These are phyloP conservation scores for Micromys minutus DNA, from an alignment of 2,113 vertebrate genomes.

Conservation along the genomic window DNA sequence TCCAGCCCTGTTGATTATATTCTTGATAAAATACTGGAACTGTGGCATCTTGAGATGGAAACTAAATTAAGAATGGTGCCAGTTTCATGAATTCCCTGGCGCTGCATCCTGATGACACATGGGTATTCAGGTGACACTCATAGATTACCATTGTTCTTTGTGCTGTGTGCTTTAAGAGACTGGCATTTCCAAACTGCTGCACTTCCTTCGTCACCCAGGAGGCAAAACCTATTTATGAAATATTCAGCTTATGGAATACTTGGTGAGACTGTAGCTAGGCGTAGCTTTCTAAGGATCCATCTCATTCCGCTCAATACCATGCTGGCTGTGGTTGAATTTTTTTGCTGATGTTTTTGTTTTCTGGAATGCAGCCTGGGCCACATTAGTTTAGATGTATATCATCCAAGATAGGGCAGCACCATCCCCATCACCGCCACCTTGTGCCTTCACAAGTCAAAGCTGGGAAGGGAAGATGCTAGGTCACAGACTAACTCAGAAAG, in stretches of 20 bases:
- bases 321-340: neutral
- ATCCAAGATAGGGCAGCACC: neutral
- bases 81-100: neutral
- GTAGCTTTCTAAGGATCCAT: neutral
- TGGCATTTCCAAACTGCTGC: neutral
- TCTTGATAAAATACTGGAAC: slow-evolving; percentile 1
- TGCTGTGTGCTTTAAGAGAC: neutral
- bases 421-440: neutral
- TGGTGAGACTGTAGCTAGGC: neutral
- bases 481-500: slow-evolving; percentile 2
- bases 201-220: slow-evolving; percentile 16
- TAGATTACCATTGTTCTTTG: neutral
- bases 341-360: neutral
- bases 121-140: neutral
- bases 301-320: neutral
- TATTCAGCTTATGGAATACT: neutral
- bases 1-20: neutral
- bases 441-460: neutral
- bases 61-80: slow-evolving; percentile 22
- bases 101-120: neutral
- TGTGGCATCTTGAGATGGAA: slow-evolving; percentile 4
- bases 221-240: slow-evolving; percentile 5
- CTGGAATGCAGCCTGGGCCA: neutral
- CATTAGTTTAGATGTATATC: neutral
- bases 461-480: neutral